A percentile compares a stretch with the other conserved stretches of the same genome.
These are phyloP conservation scores for Phrynocephalus vlangalii DNA, from an alignment of 2,797 vertebrate species.

Conservation along the genomic window DNA sequence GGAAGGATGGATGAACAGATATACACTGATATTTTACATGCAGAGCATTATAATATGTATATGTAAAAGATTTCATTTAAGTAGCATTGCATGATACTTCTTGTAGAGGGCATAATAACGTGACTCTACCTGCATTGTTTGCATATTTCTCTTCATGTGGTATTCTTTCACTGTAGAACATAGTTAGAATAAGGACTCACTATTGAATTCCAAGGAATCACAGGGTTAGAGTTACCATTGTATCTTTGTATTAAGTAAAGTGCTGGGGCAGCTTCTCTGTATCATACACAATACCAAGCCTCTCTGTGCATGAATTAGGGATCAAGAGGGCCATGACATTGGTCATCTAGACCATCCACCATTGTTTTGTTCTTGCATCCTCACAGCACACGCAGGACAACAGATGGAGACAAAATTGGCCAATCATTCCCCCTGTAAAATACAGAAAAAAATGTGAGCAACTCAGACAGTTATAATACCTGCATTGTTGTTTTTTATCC, in stretches of 20 bases:
- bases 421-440: conserved; percentile 4
- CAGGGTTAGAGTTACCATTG: neutral
- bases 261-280: neutral
- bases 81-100: neutral
- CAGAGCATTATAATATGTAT: too few species aligned
- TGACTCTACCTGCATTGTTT: neutral
- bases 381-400: conserved; percentile 23
- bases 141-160: neutral
- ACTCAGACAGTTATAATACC: neutral
- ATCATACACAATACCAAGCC: neutral
- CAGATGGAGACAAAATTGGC: neutral
- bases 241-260: neutral
- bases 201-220: neutral
- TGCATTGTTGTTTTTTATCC: neutral
- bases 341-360: neutral
- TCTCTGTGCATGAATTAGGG: neutral
- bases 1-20: too few species aligned
- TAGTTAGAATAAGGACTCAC: neutral
- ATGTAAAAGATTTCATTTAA: too few species aligned
- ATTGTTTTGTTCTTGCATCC: neutral
- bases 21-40: too few species aligned
- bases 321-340: neutral
- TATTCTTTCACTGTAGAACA: conserved; percentile 17
- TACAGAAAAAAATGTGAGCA: conserved; percentile 11
- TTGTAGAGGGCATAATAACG: neutral